Evolutionary conservation across 1,140 invertebrate species (phyloP).

Genomic region (Sycobia sp.): DNA sequence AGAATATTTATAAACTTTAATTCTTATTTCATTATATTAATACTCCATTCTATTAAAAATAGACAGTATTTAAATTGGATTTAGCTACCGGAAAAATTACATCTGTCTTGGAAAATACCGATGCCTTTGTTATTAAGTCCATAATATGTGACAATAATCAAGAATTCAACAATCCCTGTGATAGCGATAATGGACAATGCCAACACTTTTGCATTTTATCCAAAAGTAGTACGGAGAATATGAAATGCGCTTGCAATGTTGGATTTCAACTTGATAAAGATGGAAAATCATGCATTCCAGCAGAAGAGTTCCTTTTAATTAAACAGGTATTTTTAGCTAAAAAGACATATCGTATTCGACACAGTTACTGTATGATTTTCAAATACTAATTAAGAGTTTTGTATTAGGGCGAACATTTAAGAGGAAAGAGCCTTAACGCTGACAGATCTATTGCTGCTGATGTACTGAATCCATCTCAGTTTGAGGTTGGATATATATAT

Average conservation of each 20-base stretch:
- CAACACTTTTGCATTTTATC: slow-evolving; percentile 8
- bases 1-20: too few relatives aligned
- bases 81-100: too few relatives aligned
- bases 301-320: slow-evolving; percentile 5
- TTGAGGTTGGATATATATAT: background rate
- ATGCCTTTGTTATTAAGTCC: background rate
- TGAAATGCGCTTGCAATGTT: slow-evolving; percentile 8
- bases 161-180: background rate
- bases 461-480: background rate
- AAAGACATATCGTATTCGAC: too few relatives aligned
- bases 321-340: background rate
- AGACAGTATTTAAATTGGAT: too few relatives aligned
- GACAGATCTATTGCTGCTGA: background rate
- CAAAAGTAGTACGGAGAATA: background rate
- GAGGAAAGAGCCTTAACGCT: background rate
- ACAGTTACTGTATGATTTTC: too few relatives aligned
- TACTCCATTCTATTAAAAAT: background rate
- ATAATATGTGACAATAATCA: background rate
- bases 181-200: background rate
- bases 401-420: too few relatives aligned
- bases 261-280: slow-evolving; percentile 8
- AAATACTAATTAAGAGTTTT: too few relatives aligned
- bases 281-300: background rate
- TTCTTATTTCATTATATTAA: background rate
- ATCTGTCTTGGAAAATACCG: too few relatives aligned